phyloP scores from a whole-genome alignment of 2,888 invertebrate species.

The Antitype chi region DNA sequence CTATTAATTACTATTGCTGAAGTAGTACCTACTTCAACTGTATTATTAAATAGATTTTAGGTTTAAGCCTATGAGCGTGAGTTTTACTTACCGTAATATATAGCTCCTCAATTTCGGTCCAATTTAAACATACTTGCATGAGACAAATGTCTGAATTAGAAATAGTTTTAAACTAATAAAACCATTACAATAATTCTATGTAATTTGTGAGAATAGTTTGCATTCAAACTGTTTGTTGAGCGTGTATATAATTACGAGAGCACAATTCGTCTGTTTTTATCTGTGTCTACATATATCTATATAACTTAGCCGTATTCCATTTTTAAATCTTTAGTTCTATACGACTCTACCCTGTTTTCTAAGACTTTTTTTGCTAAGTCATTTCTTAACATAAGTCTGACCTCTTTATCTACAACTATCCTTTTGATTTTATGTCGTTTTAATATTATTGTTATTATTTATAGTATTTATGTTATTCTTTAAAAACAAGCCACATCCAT shows the following conservation, averaged over 20 bases:
- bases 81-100: no score
- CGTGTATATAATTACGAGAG: neutral
- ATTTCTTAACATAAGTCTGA: neutral
- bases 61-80: neutral
- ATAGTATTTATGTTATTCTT: neutral
- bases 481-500: conserved; percentile 31
- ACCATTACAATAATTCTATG: conserved; percentile 5
- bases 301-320: neutral
- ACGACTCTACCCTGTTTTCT: neutral
- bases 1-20: conserved; percentile 17
- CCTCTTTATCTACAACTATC: no score
- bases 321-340: neutral
- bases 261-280: neutral
- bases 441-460: neutral
- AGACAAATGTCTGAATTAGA: neutral
- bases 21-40: no score
- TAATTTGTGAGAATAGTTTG: conserved; percentile 2
- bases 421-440: no score
- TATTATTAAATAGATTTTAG: neutral
- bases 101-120: neutral
- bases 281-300: neutral
- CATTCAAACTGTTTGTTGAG: conserved; percentile 10
- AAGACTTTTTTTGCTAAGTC: neutral
- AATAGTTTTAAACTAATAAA: conserved; percentile 19
- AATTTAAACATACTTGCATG: neutral